phyloP scores from a whole-genome alignment of 2,113 vertebrate species.

The Silurus asotus region DNA sequence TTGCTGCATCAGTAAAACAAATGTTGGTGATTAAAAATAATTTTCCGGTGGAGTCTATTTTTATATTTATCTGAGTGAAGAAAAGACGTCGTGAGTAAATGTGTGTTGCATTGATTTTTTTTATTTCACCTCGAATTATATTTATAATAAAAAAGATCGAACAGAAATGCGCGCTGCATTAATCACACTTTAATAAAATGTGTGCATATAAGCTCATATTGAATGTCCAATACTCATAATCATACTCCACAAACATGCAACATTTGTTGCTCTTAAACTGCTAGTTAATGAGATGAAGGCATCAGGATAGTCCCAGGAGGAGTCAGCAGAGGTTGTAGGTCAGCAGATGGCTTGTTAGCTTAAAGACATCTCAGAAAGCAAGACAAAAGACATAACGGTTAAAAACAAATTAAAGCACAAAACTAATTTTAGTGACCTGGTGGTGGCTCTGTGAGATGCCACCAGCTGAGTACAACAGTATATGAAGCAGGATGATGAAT shows the following conservation, averaged over 20 bases:
- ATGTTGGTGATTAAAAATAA: no score
- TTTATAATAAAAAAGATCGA: no score
- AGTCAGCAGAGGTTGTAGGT: background rate
- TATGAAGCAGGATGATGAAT: background rate
- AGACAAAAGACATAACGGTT: background rate
- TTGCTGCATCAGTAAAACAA: no score
- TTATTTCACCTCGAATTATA: no score
- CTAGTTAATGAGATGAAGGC: background rate
- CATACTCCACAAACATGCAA: background rate
- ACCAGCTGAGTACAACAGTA: background rate
- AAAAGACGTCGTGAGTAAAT: no score
- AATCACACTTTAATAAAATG: no score
- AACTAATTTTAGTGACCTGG: background rate
- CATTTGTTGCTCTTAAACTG: background rate
- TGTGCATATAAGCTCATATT: background rate
- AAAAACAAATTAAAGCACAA: background rate
- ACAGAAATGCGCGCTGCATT: no score
- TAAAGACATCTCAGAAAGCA: background rate
- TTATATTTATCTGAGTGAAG: no score
- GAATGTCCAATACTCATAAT: background rate
- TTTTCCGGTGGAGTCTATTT: no score
- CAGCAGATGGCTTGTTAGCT: background rate
- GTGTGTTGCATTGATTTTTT: no score
- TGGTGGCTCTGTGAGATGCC: background rate
- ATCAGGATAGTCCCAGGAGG: background rate